Base-by-base conservation (phyloP, 2,888 invertebrate species). In the Furcula furcula region DNA sequence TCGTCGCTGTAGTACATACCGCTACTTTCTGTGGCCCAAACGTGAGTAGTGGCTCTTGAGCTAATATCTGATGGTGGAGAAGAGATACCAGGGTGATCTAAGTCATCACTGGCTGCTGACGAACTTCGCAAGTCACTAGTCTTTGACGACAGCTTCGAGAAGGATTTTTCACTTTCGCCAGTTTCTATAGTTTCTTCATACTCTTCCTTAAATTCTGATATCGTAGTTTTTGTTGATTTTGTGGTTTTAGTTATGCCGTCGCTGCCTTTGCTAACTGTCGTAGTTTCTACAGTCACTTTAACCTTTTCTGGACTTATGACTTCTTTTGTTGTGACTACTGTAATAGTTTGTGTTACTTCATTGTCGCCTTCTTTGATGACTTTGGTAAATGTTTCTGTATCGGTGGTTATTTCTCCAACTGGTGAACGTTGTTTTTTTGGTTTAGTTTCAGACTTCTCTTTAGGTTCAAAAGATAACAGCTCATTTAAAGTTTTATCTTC, bases 61-160 rank as follows among this genome's bases (percentile, higher is more conserved):
- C 93, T 93, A 28, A 91, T 89, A 51, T 92, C 93, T 32, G 93
- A 91, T 11, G 91, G 90, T 11, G 91, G 91, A 20, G 91, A 90
- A 2, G 86, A 80, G 36, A 90, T 87, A 6, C 89, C 90, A 1
- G 76, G 83, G 37, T 85, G 83, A 43, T 93, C 93, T 35, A 89
- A 78, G 34, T 93, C 93, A 41, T 92, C 93, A 45, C 93, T 93
- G 0, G 91, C 91, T 2, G 91, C 91, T 35, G 92, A 92, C 6
- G 90, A 90, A 55, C 92, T 91, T 25, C 90, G 82, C 59, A 91
- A 75, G 30, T 91, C 90, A 23, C 82, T 73, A 12, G 90, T 87
- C 46, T 90, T 91, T 3, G 91, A 73, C 5, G 86, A 84, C 12
- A 72, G 63, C 46, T 76, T 89, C 40, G 81, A 91, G 60, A 62